Evolutionary conservation across 2,888 invertebrate genomes (phyloP).

Genomic region (Drosophila atripex): DNA sequence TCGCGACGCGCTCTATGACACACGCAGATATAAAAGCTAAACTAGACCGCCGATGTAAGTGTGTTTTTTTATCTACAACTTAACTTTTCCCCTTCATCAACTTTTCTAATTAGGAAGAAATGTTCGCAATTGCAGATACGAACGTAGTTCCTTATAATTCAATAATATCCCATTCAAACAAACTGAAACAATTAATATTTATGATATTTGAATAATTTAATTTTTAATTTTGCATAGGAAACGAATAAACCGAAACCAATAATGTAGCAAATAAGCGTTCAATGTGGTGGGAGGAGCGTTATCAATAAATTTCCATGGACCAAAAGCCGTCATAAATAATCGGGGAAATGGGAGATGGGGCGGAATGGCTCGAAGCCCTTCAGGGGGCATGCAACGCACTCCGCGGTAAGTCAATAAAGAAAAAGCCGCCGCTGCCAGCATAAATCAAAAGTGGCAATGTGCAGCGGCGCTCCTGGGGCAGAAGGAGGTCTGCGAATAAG

Average conservation of each 20-base stretch:
- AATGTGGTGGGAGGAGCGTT: background rate
- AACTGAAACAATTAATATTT: background rate
- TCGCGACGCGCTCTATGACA: background rate
- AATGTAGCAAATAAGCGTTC: constrained; percentile 18
- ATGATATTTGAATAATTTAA: constrained; percentile 12
- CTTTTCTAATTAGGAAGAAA: background rate
- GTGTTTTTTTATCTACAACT: background rate
- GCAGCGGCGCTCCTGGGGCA: constrained; percentile 1
- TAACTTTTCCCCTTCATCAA: constrained; percentile 5
- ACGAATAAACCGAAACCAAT: constrained; percentile 3
- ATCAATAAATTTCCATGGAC: constrained; percentile 34
- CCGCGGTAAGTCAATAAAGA: constrained; percentile 41
- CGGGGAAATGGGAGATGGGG: background rate
- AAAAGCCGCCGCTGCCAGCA: constrained; percentile 32
- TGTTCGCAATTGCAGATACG: background rate
- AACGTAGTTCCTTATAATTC: background rate
- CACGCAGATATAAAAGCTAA: background rate
- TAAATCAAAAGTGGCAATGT: constrained; percentile 42
- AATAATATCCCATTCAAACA: background rate
- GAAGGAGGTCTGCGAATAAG: background rate
- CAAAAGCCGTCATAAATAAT: constrained; percentile 34
- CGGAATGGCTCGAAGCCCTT: background rate
- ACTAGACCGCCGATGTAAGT: background rate
- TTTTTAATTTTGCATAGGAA: background rate
- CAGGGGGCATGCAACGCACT: constrained; percentile 25